Evolutionary conservation across 37 sponge, comb jelly and placozoan species (phyloP).

Genomic region (Petrosia ficiformis): DNA sequence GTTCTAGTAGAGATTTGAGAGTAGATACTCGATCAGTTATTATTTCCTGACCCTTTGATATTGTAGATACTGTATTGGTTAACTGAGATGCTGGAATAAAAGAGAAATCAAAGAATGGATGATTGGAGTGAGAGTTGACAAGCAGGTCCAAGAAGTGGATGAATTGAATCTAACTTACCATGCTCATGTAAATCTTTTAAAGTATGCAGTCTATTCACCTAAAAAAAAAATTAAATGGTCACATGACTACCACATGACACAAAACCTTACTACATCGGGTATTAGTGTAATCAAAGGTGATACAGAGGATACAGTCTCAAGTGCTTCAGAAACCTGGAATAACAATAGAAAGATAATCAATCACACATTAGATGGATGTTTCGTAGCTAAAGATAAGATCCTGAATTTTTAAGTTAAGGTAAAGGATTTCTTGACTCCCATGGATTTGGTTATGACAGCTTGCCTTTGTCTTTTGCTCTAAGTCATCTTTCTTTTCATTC

Average conservation of each 20-base stretch:
- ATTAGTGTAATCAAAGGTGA: conserved; percentile 31
- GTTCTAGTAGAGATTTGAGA: conserved; percentile 19
- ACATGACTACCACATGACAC: not conserved
- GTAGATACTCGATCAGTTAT: conserved; percentile 16
- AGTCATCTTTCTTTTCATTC: too few relatives aligned
- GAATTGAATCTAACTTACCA: not conserved
- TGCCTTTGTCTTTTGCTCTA: conserved; percentile 21
- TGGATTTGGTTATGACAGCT: too few relatives aligned
- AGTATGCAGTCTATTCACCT: conserved; percentile 40
- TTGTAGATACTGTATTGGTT: conserved; percentile 40
- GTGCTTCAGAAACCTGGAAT: conserved; percentile 38
- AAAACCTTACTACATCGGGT: conserved; percentile 49
- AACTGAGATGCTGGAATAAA: conserved; percentile 45
- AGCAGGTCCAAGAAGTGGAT: too few relatives aligned
- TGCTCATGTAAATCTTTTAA: conserved; percentile 58
- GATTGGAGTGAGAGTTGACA: too few relatives aligned
- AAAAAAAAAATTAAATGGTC: not conserved
- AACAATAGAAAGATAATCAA: not conserved
- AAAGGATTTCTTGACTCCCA: too few relatives aligned
- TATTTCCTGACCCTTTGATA: conserved; percentile 41
- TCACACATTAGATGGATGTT: too few relatives aligned
- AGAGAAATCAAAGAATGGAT: not conserved
- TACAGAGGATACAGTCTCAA: conserved; percentile 21
- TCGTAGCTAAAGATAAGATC: too few relatives aligned
- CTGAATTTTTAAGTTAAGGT: too few relatives aligned